phyloP scores from a whole-genome alignment of 2,113 vertebrate species.

The Pterocles orientalis region DNA sequence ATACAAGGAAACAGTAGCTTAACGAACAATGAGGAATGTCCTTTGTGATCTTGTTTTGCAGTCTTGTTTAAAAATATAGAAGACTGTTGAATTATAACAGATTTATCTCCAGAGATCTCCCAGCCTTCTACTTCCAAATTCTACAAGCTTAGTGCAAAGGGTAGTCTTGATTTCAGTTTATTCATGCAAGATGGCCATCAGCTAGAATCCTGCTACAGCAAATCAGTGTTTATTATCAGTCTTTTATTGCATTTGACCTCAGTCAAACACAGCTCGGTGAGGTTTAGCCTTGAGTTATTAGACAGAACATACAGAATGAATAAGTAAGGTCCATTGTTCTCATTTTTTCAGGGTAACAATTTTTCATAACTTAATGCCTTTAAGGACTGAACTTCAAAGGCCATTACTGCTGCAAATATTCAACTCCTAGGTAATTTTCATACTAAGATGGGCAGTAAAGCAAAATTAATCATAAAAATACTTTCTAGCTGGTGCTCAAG shows the following conservation, averaged over 20 bases:
- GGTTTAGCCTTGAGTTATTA: slow-evolving; percentile 19
- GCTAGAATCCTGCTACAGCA: not conserved
- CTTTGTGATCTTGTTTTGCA: slow-evolving; percentile 43
- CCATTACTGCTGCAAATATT: slow-evolving; percentile 59
- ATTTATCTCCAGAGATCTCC: not conserved
- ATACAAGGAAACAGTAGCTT: slow-evolving; percentile 52
- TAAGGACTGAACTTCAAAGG: slow-evolving; percentile 55
- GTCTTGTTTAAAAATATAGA: slow-evolving; percentile 31
- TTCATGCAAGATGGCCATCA: not conserved
- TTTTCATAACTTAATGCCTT: slow-evolving; percentile 59
- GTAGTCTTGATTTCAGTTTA: slow-evolving; percentile 8
- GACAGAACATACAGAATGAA: slow-evolving; percentile 1
- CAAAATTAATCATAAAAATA: not conserved
- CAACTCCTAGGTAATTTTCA: slow-evolving; percentile 53
- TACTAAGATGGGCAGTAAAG: slow-evolving; percentile 11
- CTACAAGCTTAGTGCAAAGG: not conserved
- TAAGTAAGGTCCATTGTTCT: slow-evolving; percentile 53
- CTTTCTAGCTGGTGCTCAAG: not conserved
- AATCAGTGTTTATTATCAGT: slow-evolving; percentile 55
- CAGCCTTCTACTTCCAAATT: slow-evolving; percentile 18
- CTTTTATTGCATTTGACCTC: slow-evolving; percentile 41
- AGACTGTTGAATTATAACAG: not conserved
- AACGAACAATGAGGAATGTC: slow-evolving; percentile 9
- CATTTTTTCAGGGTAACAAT: slow-evolving; percentile 44
- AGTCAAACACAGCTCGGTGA: slow-evolving; percentile 20